Conservation (phyloP, 2,888 invertebrate genomes). For the Penaeus monodon region DNA sequence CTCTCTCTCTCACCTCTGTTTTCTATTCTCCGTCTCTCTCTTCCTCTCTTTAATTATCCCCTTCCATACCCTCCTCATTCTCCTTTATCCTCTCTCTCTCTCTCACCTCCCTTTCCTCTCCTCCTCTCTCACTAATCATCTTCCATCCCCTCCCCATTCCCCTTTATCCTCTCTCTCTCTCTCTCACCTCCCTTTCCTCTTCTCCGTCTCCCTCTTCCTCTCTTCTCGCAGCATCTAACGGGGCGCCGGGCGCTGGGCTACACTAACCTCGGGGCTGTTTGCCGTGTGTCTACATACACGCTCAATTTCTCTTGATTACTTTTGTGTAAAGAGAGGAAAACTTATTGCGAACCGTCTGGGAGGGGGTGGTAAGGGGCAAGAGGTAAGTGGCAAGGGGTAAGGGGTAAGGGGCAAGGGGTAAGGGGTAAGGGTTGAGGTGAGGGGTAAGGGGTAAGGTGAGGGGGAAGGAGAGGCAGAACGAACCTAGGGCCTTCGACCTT, state of each 20-base stretch:
- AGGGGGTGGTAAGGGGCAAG: background rate
- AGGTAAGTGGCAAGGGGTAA: background rate
- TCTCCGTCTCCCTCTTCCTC: background rate
- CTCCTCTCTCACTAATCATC: too few species aligned
- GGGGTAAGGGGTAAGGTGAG: background rate
- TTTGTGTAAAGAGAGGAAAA: constrained; percentile 33
- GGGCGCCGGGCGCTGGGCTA: background rate
- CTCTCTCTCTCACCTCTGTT: too few species aligned
- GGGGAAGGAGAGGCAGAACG: background rate
- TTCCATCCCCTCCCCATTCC: too few species aligned
- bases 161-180: too few species aligned
- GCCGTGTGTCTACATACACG: constrained; percentile 27
- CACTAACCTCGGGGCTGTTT: constrained; percentile 4
- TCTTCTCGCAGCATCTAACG: background rate
- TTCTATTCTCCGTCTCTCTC: too few species aligned
- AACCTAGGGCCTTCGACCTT: too few species aligned
- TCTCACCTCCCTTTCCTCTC: too few species aligned
- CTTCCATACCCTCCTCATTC: too few species aligned
- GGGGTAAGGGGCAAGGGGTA: background rate
- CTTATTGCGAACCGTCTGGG: constrained; percentile 20
- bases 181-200: background rate
- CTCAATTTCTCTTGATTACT: constrained; percentile 46
- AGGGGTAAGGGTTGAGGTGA: background rate
- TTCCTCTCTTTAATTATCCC: too few species aligned
- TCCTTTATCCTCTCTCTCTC: too few species aligned